Evolutionary conservation across 2,888 invertebrate genomes (phyloP).

Genomic region (Ormyrus thymus): DNA sequence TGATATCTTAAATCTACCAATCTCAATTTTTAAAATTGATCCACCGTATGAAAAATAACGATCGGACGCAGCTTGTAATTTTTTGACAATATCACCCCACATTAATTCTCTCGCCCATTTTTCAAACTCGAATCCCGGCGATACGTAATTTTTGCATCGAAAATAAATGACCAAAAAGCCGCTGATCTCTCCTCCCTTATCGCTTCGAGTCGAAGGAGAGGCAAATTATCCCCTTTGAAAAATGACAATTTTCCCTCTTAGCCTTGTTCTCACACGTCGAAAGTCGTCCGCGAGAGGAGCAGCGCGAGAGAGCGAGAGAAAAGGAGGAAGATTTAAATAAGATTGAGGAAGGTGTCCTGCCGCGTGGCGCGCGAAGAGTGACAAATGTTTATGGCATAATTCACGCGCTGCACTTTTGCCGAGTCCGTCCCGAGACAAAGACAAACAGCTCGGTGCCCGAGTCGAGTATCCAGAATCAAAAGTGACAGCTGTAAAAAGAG

Average conservation of each 20-base stretch:
- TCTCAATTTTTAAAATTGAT: no score
- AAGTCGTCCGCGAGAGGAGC: not conserved
- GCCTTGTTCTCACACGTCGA: not conserved
- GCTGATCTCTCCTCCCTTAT: not conserved
- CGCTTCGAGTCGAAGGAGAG: conserved; percentile 1
- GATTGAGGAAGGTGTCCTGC: conserved; percentile 11
- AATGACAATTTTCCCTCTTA: not conserved
- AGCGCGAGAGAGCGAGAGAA: not conserved
- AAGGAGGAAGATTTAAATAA: conserved; percentile 17
- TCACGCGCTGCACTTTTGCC: conserved; percentile 5
- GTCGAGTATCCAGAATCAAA: conserved; percentile 21
- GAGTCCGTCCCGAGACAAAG: conserved; percentile 18
- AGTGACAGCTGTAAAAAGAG: conserved; percentile 38
- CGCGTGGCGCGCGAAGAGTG: conserved; percentile 29
- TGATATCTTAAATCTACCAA: no score
- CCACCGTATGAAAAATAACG: no score
- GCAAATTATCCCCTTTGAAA: conserved; percentile 29
- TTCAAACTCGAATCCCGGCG: not conserved
- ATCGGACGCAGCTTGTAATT: no score
- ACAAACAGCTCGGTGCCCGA: conserved; percentile 16
- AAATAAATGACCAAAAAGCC: conserved; percentile 16
- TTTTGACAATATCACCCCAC: not conserved
- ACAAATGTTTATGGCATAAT: conserved; percentile 48
- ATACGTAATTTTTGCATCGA: not conserved
- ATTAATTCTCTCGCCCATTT: not conserved